phyloP scores from a whole-genome alignment of 2,113 vertebrate species.

The Motacilla tschutschensis region DNA sequence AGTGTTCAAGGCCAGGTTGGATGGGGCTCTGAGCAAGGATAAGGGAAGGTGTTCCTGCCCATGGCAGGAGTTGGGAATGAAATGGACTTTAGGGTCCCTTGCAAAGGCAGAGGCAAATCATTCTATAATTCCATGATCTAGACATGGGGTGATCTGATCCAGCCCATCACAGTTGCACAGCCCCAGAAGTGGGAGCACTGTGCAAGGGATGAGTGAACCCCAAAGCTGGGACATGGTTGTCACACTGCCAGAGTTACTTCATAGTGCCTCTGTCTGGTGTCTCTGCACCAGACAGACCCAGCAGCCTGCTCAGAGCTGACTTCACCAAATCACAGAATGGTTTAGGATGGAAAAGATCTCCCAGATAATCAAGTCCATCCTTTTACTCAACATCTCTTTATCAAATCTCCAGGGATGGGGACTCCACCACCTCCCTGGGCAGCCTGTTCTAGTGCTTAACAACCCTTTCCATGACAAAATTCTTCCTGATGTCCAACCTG shows the following conservation, averaged over 20 bases:
- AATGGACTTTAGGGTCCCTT: not conserved
- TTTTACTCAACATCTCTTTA: not conserved
- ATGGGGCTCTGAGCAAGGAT: not conserved
- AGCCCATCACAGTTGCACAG: accelerated
- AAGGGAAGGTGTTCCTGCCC: not conserved
- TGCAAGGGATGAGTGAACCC: not conserved
- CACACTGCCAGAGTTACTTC: not conserved
- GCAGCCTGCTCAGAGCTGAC: not conserved
- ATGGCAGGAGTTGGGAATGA: not conserved
- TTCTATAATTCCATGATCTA: not conserved
- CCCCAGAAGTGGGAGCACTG: not conserved
- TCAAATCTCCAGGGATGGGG: not conserved
- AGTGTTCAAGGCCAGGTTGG: not conserved
- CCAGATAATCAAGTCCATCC: accelerated
- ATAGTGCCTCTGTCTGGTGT: not conserved
- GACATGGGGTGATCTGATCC: not conserved
- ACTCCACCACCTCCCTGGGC: too few species aligned
- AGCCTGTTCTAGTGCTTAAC: not conserved
- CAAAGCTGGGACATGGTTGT: not conserved
- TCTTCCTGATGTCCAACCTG: not conserved
- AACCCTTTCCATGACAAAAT: not conserved
- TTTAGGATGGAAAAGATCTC: not conserved
- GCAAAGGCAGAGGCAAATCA: not conserved
- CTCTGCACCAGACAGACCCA: not conserved
- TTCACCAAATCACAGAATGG: too few species aligned